Conservation (phyloP, 2,113 vertebrate species). For the Oreochromis niloticus region DNA sequence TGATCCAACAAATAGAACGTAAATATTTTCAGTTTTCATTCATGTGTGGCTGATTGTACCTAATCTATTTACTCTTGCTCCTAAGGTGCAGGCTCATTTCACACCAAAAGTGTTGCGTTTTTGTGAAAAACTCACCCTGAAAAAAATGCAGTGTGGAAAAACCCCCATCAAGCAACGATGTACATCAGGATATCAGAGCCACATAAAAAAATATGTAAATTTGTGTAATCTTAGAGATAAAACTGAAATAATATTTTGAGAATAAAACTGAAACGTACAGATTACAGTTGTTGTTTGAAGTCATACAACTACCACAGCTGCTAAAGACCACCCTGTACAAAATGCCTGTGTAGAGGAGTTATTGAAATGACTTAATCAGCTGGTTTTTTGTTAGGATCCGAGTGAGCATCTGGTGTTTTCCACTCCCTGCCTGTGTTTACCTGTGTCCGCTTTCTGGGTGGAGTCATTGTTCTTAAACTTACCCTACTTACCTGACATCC, state of each 20-base stretch:
- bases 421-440: not conserved
- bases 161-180: rapidly evolving
- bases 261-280: not conserved
- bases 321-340: not conserved
- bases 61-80: not conserved
- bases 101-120: not conserved
- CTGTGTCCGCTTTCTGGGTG: not conserved
- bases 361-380: not conserved
- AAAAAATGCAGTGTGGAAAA: not conserved
- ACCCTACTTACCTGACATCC: not conserved
- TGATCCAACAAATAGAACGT: not conserved
- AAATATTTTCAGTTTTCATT: not conserved
- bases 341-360: rapidly evolving
- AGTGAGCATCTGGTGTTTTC: not conserved
- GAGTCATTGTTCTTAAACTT: not conserved
- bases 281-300: not conserved
- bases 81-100: not conserved
- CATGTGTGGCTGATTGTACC: not conserved
- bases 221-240: not conserved
- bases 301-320: not conserved
- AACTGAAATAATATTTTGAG: not conserved
- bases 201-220: not conserved
- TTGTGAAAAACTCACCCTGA: not conserved
- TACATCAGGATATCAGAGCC: not conserved
- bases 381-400: not conserved